Evolutionary conservation across 2,888 invertebrate genomes (phyloP), one percentile per base, ranked within the genome.

Genomic region (Cistogaster globosa): DNA sequence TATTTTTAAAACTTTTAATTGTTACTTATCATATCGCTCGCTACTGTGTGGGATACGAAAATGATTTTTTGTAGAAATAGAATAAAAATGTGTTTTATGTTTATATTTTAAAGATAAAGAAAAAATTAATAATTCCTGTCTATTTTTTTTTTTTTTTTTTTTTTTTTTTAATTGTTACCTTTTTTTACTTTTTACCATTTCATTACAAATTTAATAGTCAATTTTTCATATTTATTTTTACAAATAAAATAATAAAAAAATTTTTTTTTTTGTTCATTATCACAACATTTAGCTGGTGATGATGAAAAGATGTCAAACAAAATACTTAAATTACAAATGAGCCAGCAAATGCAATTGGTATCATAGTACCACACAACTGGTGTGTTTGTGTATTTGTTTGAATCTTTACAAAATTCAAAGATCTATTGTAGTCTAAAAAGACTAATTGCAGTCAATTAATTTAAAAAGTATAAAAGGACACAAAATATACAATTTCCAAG

Each of bases 251-350:
- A 38, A 76, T 58, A 76, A 62, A 62, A 8, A 32, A 32, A 32
- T 6, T 32, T 69, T 51, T 22, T n/a, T 60, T 60, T 32, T 12
- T 53, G 11, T 69, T 78, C 53, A 42, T 68, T 78, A 53, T 62
- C 62, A 36, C 18, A 45, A 60, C 32, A 26, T 62, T 53, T 18
- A 69, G 8, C 9, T 68, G 68, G 7, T 12, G 22, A 62, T 81
- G 81, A 81, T 81, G 81, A 74, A 81, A 75, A 81, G 81, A 53
- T 81, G 81, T 81, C 81, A 81, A 36, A 71, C 78, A 67, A 72
- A 72, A 72, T 81, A 45, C 26, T 60, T 8, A 36, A 75, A 45
- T 51, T 63, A 81, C 62, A 81, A 81, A 68, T 75, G 53, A 75
- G 22, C 80, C 2, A 42, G 12, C 48, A 20, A 7, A 20, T 75